phyloP scores from a whole-genome alignment of 2,797 vertebrate species.

The Telmatherina bonti region DNA sequence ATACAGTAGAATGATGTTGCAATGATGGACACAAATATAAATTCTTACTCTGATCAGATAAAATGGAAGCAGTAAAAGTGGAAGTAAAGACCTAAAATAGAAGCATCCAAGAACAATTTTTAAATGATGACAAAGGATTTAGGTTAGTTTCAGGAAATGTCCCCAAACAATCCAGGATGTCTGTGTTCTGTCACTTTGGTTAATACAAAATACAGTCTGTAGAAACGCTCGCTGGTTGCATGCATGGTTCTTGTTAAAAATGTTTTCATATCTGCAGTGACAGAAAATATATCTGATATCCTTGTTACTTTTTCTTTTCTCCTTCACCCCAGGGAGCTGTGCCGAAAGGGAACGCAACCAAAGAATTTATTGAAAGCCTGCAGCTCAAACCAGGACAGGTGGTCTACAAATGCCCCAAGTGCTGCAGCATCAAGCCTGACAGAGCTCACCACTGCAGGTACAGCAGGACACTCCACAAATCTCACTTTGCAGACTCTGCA shows the following conservation, averaged over 20 bases:
- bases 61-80: too few relatives aligned
- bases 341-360: conserved; percentile 98
- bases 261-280: not conserved
- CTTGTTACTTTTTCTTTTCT: not conserved
- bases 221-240: not conserved
- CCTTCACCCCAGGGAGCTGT: conserved; percentile 89
- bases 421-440: conserved; percentile 99
- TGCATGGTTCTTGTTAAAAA: not conserved
- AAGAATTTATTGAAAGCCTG: conserved; percentile 98
- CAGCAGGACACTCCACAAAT: not conserved
- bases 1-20: too few relatives aligned
- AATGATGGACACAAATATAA: too few relatives aligned
- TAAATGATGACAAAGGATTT: too few relatives aligned
- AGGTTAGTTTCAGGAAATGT: too few relatives aligned
- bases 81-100: too few relatives aligned
- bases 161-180: not conserved
- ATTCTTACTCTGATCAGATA: too few relatives aligned
- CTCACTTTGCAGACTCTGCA: conserved; percentile 7
- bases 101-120: too few relatives aligned
- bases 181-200: not conserved
- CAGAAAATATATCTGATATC: not conserved
- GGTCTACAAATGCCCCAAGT: conserved; percentile 99
- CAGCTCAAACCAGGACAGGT: conserved; percentile 97
- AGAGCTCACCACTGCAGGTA: conserved; percentile 91
- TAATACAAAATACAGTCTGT: not conserved